A percentile compares a stretch with the other conserved stretches of the same genome.
Evolutionary conservation across 2,888 invertebrate species (phyloP).

Genomic region (Atherix ibis): DNA sequence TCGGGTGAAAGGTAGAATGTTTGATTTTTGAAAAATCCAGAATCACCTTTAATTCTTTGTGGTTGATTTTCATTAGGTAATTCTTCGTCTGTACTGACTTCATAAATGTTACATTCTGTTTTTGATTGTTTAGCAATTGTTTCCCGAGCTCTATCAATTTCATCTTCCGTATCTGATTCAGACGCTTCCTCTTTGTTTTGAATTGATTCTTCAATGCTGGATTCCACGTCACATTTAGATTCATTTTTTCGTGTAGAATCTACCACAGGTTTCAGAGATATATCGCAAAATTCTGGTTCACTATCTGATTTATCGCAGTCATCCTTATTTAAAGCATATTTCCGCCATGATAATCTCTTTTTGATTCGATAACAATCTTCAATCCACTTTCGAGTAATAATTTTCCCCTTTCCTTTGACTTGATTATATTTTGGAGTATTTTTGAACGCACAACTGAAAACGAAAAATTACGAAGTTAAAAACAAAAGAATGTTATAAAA

Average conservation of each 20-base stretch:
- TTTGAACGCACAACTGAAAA: constrained; percentile 69
- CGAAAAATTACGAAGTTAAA: too few relatives aligned
- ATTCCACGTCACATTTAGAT: too few relatives aligned
- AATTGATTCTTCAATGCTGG: constrained; percentile 2
- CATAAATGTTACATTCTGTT: too few relatives aligned
- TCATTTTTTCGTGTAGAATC: neutral
- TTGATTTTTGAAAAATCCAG: too few relatives aligned
- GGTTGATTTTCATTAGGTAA: too few relatives aligned
- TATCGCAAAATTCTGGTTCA: constrained; percentile 26
- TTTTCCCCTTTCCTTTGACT: constrained; percentile 44
- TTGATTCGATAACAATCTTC: constrained; percentile 42
- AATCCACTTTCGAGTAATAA: constrained; percentile 61
- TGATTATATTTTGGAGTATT: constrained; percentile 77
- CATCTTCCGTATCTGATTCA: constrained; percentile 27
- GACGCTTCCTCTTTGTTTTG: constrained; percentile 3
- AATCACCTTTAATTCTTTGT: too few relatives aligned
- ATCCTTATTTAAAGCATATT: constrained; percentile 23
- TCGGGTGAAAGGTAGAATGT: too few relatives aligned
- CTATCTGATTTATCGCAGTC: constrained; percentile 22
- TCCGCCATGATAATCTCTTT: constrained; percentile 34
- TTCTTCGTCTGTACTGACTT: constrained; percentile 28
- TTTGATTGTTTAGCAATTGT: constrained; percentile 4
- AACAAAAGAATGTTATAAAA: neutral
- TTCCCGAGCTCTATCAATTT: constrained; percentile 20
- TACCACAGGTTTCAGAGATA: constrained; percentile 13